A percentile compares a stretch with the other conserved stretches of the same genome.
Conservation (phyloP, 2,888 invertebrate genomes). For the Troides aeacus region DNA sequence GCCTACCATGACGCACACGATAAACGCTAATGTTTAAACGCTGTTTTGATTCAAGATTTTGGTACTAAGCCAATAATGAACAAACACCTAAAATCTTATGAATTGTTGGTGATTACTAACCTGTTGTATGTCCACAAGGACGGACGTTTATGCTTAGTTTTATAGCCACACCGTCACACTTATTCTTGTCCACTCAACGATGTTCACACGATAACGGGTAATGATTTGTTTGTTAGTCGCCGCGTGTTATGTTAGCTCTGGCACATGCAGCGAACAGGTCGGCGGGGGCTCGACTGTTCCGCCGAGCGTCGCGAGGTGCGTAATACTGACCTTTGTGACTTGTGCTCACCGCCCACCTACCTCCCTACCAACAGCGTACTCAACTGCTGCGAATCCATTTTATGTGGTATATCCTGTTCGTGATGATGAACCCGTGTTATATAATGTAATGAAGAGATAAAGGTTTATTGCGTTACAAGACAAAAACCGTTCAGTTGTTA, state of each 20-base stretch:
- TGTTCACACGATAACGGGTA: constrained; percentile 7
- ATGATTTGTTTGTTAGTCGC: constrained; percentile 10
- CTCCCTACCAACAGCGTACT: constrained; percentile 8
- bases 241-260: constrained; percentile 21
- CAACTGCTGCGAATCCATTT: neutral
- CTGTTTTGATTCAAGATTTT: constrained; percentile 40
- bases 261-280: constrained; percentile 47
- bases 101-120: constrained; percentile 32
- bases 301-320: constrained; percentile 28
- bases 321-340: constrained; percentile 25
- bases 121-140: constrained; percentile 12
- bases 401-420: neutral
- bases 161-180: constrained; percentile 10
- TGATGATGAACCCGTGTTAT: neutral
- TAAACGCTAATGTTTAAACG: constrained; percentile 37
- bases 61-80: constrained; percentile 44
- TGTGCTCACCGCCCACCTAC: constrained; percentile 18
- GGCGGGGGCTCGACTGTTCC: constrained; percentile 57
- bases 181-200: constrained; percentile 11
- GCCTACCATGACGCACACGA: constrained; percentile 34
- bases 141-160: neutral
- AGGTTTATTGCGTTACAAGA: too few relatives aligned
- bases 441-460: too few relatives aligned
- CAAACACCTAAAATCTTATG: constrained; percentile 19
- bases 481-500: too few relatives aligned